Percentiles rank a stretch among this genome's conserved stretches.
Evolutionary conservation across 2,888 invertebrate species (phyloP).

Genomic region (Chrysolina haemoptera): DNA sequence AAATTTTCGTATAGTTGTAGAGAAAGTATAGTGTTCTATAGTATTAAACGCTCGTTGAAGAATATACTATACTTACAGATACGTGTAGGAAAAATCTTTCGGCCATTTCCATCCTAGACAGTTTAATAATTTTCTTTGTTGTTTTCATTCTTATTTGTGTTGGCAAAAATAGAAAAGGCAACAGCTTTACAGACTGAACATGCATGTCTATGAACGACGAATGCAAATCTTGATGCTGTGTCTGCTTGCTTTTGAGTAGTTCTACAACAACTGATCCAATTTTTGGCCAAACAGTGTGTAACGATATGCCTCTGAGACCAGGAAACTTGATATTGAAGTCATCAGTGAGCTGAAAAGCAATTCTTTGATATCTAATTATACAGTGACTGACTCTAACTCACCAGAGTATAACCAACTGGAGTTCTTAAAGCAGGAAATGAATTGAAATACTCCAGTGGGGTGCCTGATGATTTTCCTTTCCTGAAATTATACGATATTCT

Average conservation of each 20-base stretch:
- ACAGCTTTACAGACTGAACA: conserved; percentile 29
- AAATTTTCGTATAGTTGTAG: too few relatives aligned
- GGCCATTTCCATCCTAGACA: conserved; percentile 32
- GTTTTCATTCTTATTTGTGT: conserved; percentile 20
- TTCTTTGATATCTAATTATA: too few relatives aligned
- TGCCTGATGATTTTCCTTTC: conserved; percentile 17
- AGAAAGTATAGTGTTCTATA: too few relatives aligned
- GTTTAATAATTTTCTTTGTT: conserved; percentile 31
- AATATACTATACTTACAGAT: conserved; percentile 28
- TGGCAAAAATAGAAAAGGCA: conserved; percentile 36
- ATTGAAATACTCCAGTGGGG: conserved; percentile 32
- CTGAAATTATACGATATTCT: conserved; percentile 23
- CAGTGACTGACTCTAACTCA: conserved; percentile 13
- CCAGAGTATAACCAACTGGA: conserved; percentile 30
- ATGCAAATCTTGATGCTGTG: conserved; percentile 29
- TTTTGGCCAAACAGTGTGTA: conserved; percentile 35
- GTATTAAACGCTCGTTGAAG: too few relatives aligned
- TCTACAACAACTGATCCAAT: conserved; percentile 33
- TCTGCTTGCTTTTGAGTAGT: conserved; percentile 33
- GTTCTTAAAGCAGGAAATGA: conserved; percentile 31
- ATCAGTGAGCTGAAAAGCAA: conserved; percentile 32
- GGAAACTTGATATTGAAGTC: conserved; percentile 37
- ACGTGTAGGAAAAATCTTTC: conserved; percentile 40
- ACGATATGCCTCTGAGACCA: conserved; percentile 14
- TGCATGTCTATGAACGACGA: conserved; percentile 16